A percentile compares a stretch with the other conserved stretches of the same genome.
Evolutionary conservation across 2,113 vertebrate genomes (phyloP).

Genomic region (Ammodytes dubius): DNA sequence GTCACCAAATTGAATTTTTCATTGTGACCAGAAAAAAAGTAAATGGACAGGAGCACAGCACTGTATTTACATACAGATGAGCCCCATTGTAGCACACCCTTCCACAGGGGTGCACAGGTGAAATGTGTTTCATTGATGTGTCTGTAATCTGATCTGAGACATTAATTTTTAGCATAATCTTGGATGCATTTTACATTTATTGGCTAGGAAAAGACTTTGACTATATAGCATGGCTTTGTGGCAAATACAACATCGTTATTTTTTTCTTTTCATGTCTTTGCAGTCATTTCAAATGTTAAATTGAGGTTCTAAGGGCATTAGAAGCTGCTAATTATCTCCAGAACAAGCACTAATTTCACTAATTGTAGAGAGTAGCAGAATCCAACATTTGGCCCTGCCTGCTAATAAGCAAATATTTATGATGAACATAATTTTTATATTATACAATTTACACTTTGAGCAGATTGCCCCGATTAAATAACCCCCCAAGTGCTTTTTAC

Average conservation of each 20-base stretch:
- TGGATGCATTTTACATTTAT: constrained; percentile 44
- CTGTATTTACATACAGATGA: constrained; percentile 74
- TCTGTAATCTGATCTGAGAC: constrained; percentile 68
- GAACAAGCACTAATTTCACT: constrained; percentile 18
- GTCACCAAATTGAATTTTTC: constrained; percentile 54
- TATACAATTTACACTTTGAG: constrained; percentile 24
- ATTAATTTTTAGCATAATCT: constrained; percentile 68
- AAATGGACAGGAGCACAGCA: constrained; percentile 11
- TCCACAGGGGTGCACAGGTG: constrained; percentile 40
- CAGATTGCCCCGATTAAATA: constrained; percentile 28
- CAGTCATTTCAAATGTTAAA: constrained; percentile 27
- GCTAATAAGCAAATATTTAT: constrained; percentile 40
- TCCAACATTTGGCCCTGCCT: background rate
- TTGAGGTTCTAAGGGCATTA: background rate
- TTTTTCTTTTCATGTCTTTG: background rate
- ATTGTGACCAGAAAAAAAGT: constrained; percentile 34
- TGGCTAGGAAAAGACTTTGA: constrained; percentile 38
- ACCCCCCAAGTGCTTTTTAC: background rate
- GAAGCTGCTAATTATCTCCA: constrained; percentile 36
- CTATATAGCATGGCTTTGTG: constrained; percentile 12
- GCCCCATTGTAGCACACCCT: constrained; percentile 38
- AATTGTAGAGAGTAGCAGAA: constrained; percentile 27
- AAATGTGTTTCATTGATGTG: constrained; percentile 61
- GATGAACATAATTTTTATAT: constrained; percentile 30
- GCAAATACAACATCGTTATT: constrained; percentile 8